A percentile compares a stretch with the other conserved stretches of the same genome.
Evolutionary conservation across 2,113 vertebrate species (phyloP).

Genomic region (Xenotilapia caudafasciata): DNA sequence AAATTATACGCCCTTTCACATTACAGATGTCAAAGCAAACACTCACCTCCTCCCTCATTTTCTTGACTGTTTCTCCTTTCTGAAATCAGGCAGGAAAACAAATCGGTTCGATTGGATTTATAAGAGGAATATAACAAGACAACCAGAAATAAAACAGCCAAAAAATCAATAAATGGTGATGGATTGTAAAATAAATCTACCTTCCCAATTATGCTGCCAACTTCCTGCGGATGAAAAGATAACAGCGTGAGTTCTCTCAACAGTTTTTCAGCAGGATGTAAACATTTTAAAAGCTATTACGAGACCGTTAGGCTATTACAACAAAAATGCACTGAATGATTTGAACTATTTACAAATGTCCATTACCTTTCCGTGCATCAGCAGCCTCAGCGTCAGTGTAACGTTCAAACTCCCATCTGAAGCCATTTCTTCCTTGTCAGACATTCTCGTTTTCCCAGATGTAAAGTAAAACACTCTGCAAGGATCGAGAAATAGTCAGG

Average conservation of each 20-base stretch:
- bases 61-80: slow-evolving; percentile 95
- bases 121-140: background rate
- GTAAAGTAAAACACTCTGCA: slow-evolving; percentile 68
- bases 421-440: slow-evolving; percentile 76
- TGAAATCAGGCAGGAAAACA: slow-evolving; percentile 54
- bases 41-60: slow-evolving; percentile 92
- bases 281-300: background rate
- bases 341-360: background rate
- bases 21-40: background rate
- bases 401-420: slow-evolving; percentile 82
- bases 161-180: background rate
- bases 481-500: slow-evolving; percentile 1
- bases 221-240: slow-evolving; percentile 76
- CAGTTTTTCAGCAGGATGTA: background rate
- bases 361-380: slow-evolving; percentile 92
- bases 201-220: slow-evolving; percentile 93
- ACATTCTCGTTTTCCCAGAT: slow-evolving; percentile 60
- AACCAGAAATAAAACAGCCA: background rate
- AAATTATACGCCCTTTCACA: background rate
- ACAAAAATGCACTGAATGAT: background rate
- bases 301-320: background rate
- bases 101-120: background rate
- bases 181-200: slow-evolving; percentile 56
- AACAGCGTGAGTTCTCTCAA: background rate
- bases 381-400: slow-evolving; percentile 83